These are phyloP conservation scores for Neodontobutis hainanensis DNA, from an alignment of 2,113 vertebrate genomes.

Conservation along the genomic window DNA sequence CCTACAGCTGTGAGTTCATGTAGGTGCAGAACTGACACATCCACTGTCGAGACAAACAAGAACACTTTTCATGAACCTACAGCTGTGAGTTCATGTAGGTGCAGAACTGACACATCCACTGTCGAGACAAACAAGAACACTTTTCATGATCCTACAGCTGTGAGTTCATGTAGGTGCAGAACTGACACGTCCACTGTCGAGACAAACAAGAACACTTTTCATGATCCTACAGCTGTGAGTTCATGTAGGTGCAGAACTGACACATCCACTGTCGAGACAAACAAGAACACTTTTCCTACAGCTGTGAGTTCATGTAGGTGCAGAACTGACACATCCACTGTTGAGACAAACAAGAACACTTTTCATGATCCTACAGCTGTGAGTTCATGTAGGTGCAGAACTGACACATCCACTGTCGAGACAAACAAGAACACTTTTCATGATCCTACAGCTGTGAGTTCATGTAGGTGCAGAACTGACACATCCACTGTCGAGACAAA, in stretches of 20 bases:
- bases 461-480: slow-evolving; percentile 82
- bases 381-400: slow-evolving; percentile 84
- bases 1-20: slow-evolving; percentile 75
- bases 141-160: no score
- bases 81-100: slow-evolving; percentile 80
- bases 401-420: slow-evolving; percentile 72
- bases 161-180: slow-evolving; percentile 84
- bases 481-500: slow-evolving; percentile 64
- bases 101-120: slow-evolving; percentile 81
- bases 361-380: no score
- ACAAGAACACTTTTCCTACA: no score
- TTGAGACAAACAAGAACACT: no score
- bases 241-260: slow-evolving; percentile 82
- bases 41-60: slow-evolving; percentile 49
- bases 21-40: slow-evolving; percentile 83
- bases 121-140: neutral
- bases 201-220: no score
- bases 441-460: slow-evolving; percentile 78
- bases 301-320: slow-evolving; percentile 80
- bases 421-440: no score
- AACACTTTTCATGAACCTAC: no score
- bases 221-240: no score
- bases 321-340: slow-evolving; percentile 81
- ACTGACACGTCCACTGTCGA: slow-evolving; percentile 73
- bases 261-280: slow-evolving; percentile 70